A percentile compares a stretch with the other conserved stretches of the same genome.
These are phyloP conservation scores for Malachius bipustulatus DNA, from an alignment of 2,888 invertebrate species.

Conservation along the genomic window DNA sequence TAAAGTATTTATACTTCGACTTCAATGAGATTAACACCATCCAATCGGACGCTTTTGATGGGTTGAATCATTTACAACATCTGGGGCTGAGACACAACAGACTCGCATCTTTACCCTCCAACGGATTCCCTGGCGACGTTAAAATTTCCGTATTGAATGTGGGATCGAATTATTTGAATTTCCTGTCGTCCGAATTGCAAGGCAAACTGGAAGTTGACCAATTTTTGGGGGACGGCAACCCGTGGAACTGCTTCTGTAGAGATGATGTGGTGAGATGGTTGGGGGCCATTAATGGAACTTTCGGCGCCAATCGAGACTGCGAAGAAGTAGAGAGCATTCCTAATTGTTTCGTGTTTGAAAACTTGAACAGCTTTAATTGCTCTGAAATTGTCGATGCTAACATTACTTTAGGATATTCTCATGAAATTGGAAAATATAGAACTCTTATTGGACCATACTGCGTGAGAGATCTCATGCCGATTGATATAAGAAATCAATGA, in stretches of 20 bases:
- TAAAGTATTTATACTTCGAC: slow-evolving; percentile 19
- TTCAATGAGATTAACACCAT: slow-evolving; percentile 21
- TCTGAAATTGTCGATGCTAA: no score
- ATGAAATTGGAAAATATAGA: no score
- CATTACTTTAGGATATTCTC: no score
- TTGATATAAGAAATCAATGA: no score
- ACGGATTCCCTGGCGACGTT: slow-evolving; percentile 11
- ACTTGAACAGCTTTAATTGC: no score
- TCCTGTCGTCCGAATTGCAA: slow-evolving; percentile 19
- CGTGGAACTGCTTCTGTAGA: slow-evolving; percentile 26
- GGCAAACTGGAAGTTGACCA: slow-evolving; percentile 18
- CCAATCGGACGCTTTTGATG: slow-evolving; percentile 19
- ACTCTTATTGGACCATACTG: no score
- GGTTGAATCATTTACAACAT: slow-evolving; percentile 19
- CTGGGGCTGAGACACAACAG: slow-evolving; percentile 22
- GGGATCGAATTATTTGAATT: slow-evolving; percentile 24
- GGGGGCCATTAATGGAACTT: slow-evolving; percentile 9
- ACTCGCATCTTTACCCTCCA: slow-evolving; percentile 13
- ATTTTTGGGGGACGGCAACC: slow-evolving; percentile 21
- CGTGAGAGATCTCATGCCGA: no score
- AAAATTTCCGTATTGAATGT: slow-evolving; percentile 17
- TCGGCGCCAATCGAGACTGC: not conserved
- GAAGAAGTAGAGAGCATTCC: no score
- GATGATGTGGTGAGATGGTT: slow-evolving; percentile 20
- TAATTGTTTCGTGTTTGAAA: no score